These are phyloP conservation scores for Habrosyne pyritoides DNA, from an alignment of 2,888 invertebrate genomes.

Conservation along the genomic window DNA sequence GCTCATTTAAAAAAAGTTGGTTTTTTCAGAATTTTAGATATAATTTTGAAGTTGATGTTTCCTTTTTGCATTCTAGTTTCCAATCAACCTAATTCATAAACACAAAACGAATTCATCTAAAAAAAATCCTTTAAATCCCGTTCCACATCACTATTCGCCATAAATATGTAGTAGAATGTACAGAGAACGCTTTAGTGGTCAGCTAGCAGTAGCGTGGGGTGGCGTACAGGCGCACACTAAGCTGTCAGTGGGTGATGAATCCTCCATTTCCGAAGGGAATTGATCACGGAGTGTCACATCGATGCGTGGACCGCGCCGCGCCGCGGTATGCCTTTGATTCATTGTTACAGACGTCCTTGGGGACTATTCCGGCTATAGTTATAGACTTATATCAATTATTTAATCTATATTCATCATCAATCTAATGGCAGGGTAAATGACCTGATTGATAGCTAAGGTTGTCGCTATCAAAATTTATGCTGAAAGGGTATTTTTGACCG, in stretches of 20 bases:
- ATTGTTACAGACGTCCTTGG: neutral
- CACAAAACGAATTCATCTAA: too few relatives aligned
- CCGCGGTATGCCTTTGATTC: neutral
- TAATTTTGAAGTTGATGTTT: too few relatives aligned
- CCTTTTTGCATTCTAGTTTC: too few relatives aligned
- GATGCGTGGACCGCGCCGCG: neutral
- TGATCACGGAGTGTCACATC: neutral
- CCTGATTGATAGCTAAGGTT: too few relatives aligned
- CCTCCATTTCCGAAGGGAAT: neutral
- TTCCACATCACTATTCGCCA: neutral
- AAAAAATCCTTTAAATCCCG: neutral
- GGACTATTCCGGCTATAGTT: neutral
- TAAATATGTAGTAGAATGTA: neutral
- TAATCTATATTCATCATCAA: too few relatives aligned
- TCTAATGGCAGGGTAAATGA: too few relatives aligned
- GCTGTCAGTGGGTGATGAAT: constrained; percentile 1
- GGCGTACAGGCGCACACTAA: neutral
- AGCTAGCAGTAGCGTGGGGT: neutral
- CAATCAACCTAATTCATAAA: too few relatives aligned
- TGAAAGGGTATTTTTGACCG: too few relatives aligned
- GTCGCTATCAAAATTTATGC: too few relatives aligned
- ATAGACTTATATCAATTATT: too few relatives aligned
- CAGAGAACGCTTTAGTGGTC: neutral
- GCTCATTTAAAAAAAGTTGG: too few relatives aligned
- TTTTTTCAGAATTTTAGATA: too few relatives aligned